Conservation (phyloP, 23 tunicate genomes). For the Trididemnum clinides region DNA sequence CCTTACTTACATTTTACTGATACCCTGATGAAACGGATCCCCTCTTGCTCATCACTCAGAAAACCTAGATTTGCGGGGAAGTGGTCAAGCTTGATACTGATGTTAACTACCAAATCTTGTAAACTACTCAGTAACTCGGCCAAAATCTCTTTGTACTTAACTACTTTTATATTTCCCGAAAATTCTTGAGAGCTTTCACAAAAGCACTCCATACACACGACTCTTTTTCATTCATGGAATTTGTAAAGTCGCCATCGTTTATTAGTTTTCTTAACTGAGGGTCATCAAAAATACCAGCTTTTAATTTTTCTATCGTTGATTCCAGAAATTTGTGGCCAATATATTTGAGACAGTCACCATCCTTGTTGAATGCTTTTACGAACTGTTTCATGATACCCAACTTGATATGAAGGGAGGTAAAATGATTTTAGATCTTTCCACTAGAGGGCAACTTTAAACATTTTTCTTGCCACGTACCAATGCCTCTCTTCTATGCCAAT, state of each 20-base stretch:
- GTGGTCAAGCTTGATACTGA: conserved; percentile 1
- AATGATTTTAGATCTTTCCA: conserved; percentile 28
- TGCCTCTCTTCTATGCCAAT: conserved; percentile 18
- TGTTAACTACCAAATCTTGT: conserved; percentile 17
- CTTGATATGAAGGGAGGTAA: conserved; percentile 33
- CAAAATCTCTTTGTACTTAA: conserved; percentile 16
- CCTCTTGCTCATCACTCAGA: conserved; percentile 31
- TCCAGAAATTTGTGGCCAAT: conserved; percentile 23
- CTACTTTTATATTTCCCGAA: conserved; percentile 25
- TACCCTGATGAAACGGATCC: neutral
- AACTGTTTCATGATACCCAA: too few species aligned
- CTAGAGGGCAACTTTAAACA: neutral
- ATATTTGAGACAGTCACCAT: conserved; percentile 24
- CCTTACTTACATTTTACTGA: neutral
- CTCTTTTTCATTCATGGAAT: conserved; percentile 18
- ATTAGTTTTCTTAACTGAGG: conserved; percentile 7
- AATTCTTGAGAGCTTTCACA: conserved; percentile 28
- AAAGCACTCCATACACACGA: conserved; percentile 20
- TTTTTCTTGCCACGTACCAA: conserved; percentile 18
- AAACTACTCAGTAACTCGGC: neutral
- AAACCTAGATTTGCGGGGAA: neutral
- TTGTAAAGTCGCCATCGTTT: neutral
- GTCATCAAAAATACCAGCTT: conserved; percentile 19
- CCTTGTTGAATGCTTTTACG: conserved; percentile 24
- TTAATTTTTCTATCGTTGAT: conserved; percentile 28